phyloP scores from a whole-genome alignment of 2,888 invertebrate species.

The Portevinia maculata region DNA sequence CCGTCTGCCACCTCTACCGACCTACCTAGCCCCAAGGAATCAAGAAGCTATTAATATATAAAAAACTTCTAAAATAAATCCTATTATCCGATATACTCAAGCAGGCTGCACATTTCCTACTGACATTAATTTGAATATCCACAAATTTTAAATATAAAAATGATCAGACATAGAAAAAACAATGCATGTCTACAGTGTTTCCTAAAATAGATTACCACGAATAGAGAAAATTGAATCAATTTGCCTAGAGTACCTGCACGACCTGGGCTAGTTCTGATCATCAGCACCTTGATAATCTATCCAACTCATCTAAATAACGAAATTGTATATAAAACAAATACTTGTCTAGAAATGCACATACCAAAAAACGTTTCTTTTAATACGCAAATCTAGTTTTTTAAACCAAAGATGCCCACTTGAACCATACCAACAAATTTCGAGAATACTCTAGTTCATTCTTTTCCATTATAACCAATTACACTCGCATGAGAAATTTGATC shows the following conservation, averaged over 20 bases:
- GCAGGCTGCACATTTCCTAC: not conserved
- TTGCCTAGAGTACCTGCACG: slow-evolving; percentile 9
- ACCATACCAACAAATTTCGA: slow-evolving; percentile 21
- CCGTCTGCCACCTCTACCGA: no score
- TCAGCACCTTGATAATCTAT: slow-evolving; percentile 24
- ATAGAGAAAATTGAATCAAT: not conserved
- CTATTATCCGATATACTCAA: not conserved
- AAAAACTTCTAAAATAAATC: not conserved
- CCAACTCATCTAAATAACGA: slow-evolving; percentile 30
- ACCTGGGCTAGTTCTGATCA: slow-evolving; percentile 41
- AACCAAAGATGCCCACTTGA: slow-evolving; percentile 17
- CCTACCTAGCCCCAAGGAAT: no score
- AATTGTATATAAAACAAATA: slow-evolving; percentile 20
- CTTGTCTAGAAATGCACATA: slow-evolving; percentile 38
- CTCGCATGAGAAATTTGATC: slow-evolving; percentile 15
- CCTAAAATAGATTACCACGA: slow-evolving; percentile 2
- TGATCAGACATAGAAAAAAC: not conserved
- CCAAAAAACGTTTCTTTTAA: slow-evolving; percentile 8
- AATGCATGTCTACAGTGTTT: not conserved
- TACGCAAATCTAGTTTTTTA: slow-evolving; percentile 1
- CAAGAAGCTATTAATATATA: no score
- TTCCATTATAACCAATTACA: slow-evolving; percentile 17
- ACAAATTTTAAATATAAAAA: not conserved
- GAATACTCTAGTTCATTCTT: not conserved
- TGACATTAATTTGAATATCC: not conserved